A percentile compares a stretch with the other conserved stretches of the same genome.
These are phyloP conservation scores for Polia nebulosa DNA, from an alignment of 2,888 invertebrate species.

Conservation along the genomic window DNA sequence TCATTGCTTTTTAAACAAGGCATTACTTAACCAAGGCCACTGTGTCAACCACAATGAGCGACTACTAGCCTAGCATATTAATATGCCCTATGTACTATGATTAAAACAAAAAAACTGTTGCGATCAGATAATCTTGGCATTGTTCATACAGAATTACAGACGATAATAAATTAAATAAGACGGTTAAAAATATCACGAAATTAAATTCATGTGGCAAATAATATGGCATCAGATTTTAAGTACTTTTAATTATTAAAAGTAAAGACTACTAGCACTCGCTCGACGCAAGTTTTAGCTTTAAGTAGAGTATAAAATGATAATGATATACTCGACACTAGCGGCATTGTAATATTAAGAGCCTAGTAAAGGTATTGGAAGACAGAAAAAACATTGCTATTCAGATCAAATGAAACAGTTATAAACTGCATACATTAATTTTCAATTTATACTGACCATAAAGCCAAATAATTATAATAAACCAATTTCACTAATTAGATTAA, in stretches of 20 bases:
- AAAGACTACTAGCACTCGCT: slow-evolving; percentile 75
- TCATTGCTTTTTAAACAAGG: slow-evolving; percentile 85
- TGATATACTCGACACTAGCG: slow-evolving; percentile 70
- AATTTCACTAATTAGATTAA: slow-evolving; percentile 83
- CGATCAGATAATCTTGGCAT: slow-evolving; percentile 76
- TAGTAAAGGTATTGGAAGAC: slow-evolving; percentile 87
- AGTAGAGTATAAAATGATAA: slow-evolving; percentile 66
- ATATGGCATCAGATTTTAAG: slow-evolving; percentile 91
- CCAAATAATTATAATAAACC: slow-evolving; percentile 82
- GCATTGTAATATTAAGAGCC: slow-evolving; percentile 74
- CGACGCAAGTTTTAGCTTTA: slow-evolving; percentile 61
- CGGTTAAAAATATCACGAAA: slow-evolving; percentile 88
- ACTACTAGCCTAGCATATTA: slow-evolving; percentile 86
- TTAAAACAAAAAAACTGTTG: slow-evolving; percentile 76
- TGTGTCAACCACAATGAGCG: slow-evolving; percentile 86
- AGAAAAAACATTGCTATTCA: slow-evolving; percentile 88
- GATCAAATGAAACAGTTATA: slow-evolving; percentile 83
- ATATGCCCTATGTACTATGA: slow-evolving; percentile 82
- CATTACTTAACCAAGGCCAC: slow-evolving; percentile 86
- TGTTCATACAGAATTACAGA: slow-evolving; percentile 82
- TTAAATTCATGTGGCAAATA: slow-evolving; percentile 89
- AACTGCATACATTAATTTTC: slow-evolving; percentile 77
- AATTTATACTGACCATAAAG: slow-evolving; percentile 84
- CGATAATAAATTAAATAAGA: slow-evolving; percentile 86
- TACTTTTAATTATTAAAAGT: slow-evolving; percentile 84